Conservation (phyloP, 2,113 vertebrate species). For the Rhinopomastus cyanomelas region DNA sequence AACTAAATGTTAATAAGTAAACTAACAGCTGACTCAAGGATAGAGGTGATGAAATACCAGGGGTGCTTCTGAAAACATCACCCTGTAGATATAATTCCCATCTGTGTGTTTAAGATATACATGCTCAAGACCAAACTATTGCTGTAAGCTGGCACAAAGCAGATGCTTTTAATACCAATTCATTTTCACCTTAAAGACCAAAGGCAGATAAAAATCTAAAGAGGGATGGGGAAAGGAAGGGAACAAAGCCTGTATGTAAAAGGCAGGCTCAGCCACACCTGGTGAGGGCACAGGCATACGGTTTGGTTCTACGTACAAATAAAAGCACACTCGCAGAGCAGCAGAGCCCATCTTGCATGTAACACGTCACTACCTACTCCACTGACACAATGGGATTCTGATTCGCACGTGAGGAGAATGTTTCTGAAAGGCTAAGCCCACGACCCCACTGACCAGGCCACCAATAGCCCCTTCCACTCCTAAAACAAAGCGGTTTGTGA, state of each 20-base stretch:
- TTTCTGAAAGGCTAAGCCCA: background rate
- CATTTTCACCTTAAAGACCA: background rate
- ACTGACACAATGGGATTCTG: fast-evolving
- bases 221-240: background rate
- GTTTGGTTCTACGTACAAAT: background rate
- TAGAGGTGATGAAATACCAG: background rate
- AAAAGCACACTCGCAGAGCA: background rate
- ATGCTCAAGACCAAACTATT: background rate
- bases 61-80: background rate
- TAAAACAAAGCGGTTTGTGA: background rate
- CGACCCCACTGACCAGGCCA: fast-evolving
- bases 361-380: background rate
- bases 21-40: background rate
- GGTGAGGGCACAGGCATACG: background rate
- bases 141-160: background rate
- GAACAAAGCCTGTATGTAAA: background rate
- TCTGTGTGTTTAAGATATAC: background rate
- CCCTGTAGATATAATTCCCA: background rate
- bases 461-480: background rate
- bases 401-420: background rate
- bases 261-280: background rate
- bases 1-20: conserved; percentile 11
- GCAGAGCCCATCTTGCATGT: background rate
- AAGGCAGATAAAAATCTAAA: background rate
- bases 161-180: background rate